Evolutionary conservation across 2,888 invertebrate genomes (phyloP).

Genomic region (Trichopoda pennipes): DNA sequence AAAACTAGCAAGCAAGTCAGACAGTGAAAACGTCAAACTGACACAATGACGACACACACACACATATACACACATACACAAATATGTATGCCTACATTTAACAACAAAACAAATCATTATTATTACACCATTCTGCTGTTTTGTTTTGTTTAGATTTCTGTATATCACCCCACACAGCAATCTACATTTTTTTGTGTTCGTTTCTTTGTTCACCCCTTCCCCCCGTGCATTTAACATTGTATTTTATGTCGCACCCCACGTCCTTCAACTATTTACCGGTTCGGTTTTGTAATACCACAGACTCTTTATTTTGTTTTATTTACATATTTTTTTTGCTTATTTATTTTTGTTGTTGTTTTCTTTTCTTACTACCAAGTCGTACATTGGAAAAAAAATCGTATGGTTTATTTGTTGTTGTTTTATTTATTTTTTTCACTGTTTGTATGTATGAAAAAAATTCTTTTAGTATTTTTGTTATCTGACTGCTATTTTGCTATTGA

Average conservation of each 20-base stretch:
- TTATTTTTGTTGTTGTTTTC: too few species aligned
- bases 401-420: constrained; percentile 22
- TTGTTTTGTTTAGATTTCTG: constrained; percentile 46
- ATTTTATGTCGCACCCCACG: constrained; percentile 12
- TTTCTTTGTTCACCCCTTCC: constrained; percentile 22
- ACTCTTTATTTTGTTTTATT: constrained; percentile 44
- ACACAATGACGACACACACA: constrained; percentile 14
- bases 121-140: constrained; percentile 56
- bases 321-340: too few species aligned
- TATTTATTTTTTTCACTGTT: constrained; percentile 11
- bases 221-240: not conserved
- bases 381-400: constrained; percentile 48
- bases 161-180: constrained; percentile 63
- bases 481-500: constrained; percentile 55
- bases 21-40: constrained; percentile 34
- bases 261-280: constrained; percentile 64
- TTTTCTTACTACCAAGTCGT: constrained; percentile 16
- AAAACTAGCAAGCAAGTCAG: constrained; percentile 21
- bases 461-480: constrained; percentile 60
- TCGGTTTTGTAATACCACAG: constrained; percentile 66
- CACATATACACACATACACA: constrained; percentile 11
- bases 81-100: not conserved
- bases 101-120: constrained; percentile 56
- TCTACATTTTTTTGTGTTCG: constrained; percentile 44
- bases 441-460: constrained; percentile 48